phyloP scores from a whole-genome alignment of 2,797 vertebrate genomes.

The Rallus crepitans region DNA sequence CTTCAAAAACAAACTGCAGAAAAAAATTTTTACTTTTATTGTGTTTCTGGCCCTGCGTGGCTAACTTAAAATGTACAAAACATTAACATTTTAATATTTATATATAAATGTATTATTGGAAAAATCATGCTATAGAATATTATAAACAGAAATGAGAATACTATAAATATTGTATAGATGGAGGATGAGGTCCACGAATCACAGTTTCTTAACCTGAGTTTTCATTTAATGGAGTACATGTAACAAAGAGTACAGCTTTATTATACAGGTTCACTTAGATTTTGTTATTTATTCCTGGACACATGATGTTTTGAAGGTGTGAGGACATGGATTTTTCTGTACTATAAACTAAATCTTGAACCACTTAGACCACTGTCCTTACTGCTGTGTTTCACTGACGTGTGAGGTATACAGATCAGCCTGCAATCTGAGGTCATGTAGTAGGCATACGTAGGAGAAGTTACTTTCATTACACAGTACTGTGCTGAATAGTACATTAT shows the following conservation, averaged over 20 bases:
- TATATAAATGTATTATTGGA: constrained; percentile 67
- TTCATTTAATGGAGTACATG: constrained; percentile 36
- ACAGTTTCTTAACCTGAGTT: constrained; percentile 33
- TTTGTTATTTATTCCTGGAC: constrained; percentile 55
- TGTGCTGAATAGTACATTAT: not conserved
- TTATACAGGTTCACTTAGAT: constrained; percentile 49
- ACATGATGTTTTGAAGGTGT: not conserved
- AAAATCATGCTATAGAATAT: constrained; percentile 51
- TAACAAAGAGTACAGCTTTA: constrained; percentile 25
- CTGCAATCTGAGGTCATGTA: constrained; percentile 22
- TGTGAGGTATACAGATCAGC: not conserved
- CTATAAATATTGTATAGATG: constrained; percentile 67
- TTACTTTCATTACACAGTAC: constrained; percentile 12
- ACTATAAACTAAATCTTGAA: not conserved
- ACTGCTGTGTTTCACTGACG: not conserved
- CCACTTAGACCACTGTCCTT: not conserved
- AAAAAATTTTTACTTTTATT: constrained; percentile 61
- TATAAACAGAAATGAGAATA: constrained; percentile 57
- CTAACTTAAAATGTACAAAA: constrained; percentile 67
- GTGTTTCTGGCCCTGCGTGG: constrained; percentile 58
- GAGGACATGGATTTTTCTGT: not conserved
- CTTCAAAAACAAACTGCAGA: constrained; percentile 39
- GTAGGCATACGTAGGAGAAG: constrained; percentile 2
- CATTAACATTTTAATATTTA: constrained; percentile 74
- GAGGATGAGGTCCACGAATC: constrained; percentile 42